These are phyloP conservation scores for Sparus aurata DNA, from an alignment of 2,797 vertebrate species.

Conservation along the genomic window DNA sequence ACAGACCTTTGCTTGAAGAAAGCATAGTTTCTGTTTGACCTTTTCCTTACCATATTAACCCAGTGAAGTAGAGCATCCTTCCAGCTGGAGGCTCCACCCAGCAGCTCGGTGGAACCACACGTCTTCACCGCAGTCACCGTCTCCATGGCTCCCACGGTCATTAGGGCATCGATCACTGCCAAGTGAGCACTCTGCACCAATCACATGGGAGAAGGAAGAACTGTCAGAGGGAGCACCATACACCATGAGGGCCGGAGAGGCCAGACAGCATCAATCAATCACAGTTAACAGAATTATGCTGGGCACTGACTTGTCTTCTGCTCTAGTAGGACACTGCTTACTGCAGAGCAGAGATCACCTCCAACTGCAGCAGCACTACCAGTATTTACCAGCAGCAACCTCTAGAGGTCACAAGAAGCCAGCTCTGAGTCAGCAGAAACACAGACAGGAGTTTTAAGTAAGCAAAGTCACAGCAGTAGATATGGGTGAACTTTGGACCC, in stretches of 20 bases:
- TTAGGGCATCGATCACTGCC: slow-evolving; percentile 91
- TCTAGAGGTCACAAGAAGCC: slow-evolving; percentile 75
- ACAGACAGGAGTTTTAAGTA: slow-evolving; percentile 19
- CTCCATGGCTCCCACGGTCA: slow-evolving; percentile 89
- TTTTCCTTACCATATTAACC: slow-evolving; percentile 89
- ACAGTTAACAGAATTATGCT: slow-evolving; percentile 56
- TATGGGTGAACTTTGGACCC: slow-evolving; percentile 72
- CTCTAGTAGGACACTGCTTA: slow-evolving; percentile 10
- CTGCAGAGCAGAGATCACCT: slow-evolving; percentile 31
- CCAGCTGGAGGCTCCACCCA: slow-evolving; percentile 82
- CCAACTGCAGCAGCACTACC: neutral
- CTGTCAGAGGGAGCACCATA: slow-evolving; percentile 41
- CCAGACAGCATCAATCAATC: slow-evolving; percentile 51
- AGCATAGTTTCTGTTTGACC: neutral
- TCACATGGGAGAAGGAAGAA: slow-evolving; percentile 52
- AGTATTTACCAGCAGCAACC: slow-evolving; percentile 50
- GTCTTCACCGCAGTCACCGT: slow-evolving; percentile 83
- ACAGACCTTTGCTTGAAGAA: slow-evolving; percentile 1
- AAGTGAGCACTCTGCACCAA: slow-evolving; percentile 90
- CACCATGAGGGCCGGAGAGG: neutral
- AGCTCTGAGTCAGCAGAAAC: slow-evolving; percentile 67
- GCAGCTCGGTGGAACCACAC: slow-evolving; percentile 75
- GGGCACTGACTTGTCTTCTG: slow-evolving; percentile 41
- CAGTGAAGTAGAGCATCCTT: slow-evolving; percentile 90
- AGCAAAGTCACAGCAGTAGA: slow-evolving; percentile 43